Conservation (phyloP, 2,113 vertebrate species). For the Solenodon paradoxus region DNA sequence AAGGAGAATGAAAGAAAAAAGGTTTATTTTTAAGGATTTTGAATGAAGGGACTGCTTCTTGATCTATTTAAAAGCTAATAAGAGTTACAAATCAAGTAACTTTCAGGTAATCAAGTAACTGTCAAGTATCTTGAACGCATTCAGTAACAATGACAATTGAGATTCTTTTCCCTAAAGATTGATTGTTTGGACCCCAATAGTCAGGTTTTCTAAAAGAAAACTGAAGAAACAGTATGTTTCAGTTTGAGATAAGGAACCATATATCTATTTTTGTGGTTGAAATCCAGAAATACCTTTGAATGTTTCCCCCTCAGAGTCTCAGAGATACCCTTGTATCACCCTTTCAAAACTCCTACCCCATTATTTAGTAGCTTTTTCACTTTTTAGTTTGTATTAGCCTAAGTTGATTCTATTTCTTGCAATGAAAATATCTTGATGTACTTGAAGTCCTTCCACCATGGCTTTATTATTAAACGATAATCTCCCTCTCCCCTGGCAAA, state of each 20-base stretch:
- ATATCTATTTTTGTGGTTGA: background rate
- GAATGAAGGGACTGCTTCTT: background rate
- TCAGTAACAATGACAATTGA: conserved; percentile 12
- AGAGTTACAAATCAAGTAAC: conserved; percentile 12
- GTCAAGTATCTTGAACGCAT: conserved; percentile 10
- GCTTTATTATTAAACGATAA: background rate
- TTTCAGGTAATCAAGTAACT: no score
- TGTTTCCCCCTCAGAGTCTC: background rate
- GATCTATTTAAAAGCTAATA: conserved; percentile 23
- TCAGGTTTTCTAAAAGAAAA: conserved; percentile 33
- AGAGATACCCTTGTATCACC: background rate
- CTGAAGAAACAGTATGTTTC: background rate
- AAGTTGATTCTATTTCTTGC: background rate
- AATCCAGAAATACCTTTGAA: background rate
- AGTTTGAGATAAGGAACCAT: background rate
- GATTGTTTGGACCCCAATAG: background rate
- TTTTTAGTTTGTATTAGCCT: background rate
- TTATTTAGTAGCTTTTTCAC: background rate
- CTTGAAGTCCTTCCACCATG: background rate
- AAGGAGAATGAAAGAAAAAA: background rate
- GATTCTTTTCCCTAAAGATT: background rate
- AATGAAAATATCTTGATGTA: background rate
- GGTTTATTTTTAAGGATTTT: conserved; percentile 41
- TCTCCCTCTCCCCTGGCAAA: background rate
- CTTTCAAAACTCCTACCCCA: background rate